Conservation (phyloP, 2,113 vertebrate species). For the Cyanistes caeruleus region DNA sequence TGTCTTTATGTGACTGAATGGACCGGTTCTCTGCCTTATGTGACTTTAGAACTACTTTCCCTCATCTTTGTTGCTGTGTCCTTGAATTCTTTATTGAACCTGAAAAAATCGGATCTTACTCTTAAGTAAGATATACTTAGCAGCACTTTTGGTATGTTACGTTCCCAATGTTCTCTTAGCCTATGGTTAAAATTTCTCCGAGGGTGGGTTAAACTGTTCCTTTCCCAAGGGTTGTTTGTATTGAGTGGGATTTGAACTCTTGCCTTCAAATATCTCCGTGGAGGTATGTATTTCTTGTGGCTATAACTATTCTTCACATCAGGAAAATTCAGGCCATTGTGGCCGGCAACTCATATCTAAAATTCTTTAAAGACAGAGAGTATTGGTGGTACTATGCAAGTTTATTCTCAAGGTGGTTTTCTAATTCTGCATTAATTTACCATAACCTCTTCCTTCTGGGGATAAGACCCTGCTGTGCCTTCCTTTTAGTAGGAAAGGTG, state of each 20-base stretch:
- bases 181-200: background rate
- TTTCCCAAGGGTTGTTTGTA: background rate
- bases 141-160: background rate
- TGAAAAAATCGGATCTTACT: background rate
- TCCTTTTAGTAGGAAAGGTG: background rate
- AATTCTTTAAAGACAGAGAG: background rate
- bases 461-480: accelerated
- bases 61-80: background rate
- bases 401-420: background rate
- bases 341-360: background rate
- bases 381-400: background rate
- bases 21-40: background rate
- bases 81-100: background rate
- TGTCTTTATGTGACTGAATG: background rate
- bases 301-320: background rate
- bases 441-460: background rate
- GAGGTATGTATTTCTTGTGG: background rate
- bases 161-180: background rate
- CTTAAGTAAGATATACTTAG: background rate
- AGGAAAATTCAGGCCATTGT: background rate
- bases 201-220: background rate
- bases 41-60: background rate
- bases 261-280: background rate
- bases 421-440: background rate
- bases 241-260: background rate